A percentile compares a stretch with the other conserved stretches of the same genome.
Conservation (phyloP, 92 coral and sea anemone species). For the Phenganax stokvisi region DNA sequence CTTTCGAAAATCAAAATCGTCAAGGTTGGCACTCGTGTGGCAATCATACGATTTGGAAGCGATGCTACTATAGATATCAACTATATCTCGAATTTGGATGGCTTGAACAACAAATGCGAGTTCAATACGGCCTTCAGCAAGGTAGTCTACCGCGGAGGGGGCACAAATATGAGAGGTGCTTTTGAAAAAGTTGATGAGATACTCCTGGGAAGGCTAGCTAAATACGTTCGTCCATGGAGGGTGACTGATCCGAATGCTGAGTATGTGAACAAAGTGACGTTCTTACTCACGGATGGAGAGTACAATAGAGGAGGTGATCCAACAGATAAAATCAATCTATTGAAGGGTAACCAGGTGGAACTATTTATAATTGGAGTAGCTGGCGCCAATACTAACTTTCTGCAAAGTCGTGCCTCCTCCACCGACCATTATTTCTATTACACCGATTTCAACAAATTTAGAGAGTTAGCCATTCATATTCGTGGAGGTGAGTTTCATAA, state of each 20-base stretch:
- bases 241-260: not conserved
- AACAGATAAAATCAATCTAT: not conserved
- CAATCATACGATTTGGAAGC: slow-evolving; percentile 78
- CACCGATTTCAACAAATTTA: no score
- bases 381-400: no score
- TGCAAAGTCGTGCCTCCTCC: no score
- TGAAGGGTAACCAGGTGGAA: no score
- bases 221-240: not conserved
- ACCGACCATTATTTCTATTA: no score
- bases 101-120: slow-evolving; percentile 81
- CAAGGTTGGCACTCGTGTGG: slow-evolving; percentile 66
- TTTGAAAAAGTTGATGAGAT: no score
- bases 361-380: no score
- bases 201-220: no score
- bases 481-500: no score
- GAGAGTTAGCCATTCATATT: no score
- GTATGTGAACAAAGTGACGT: not conserved
- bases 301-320: not conserved
- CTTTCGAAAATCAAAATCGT: slow-evolving; percentile 67
- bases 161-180: not conserved
- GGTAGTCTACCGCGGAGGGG: slow-evolving; percentile 43
- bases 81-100: slow-evolving; percentile 53
- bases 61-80: slow-evolving; percentile 73
- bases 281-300: not conserved
- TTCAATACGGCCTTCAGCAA: slow-evolving; percentile 60